phyloP scores from a whole-genome alignment of 2,888 invertebrate genomes.

The Phalangium opilio region DNA sequence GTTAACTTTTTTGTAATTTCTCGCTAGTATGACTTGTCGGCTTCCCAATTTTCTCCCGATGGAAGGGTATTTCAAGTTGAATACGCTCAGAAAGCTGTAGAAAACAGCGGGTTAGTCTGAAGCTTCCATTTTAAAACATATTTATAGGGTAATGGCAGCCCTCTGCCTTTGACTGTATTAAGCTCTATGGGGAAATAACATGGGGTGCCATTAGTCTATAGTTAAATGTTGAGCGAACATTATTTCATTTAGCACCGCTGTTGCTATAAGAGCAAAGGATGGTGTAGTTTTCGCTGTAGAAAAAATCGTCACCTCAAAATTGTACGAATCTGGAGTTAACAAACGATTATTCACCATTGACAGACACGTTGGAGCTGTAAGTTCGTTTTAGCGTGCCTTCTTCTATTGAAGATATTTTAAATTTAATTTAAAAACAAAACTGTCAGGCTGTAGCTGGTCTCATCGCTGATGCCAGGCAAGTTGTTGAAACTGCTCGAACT shows the following conservation, averaged over 20 bases:
- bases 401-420: not conserved
- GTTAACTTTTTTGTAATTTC: slow-evolving; percentile 29
- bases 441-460: slow-evolving; percentile 66
- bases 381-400: slow-evolving; percentile 17
- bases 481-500: slow-evolving; percentile 81
- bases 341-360: slow-evolving; percentile 77
- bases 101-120: slow-evolving; percentile 74
- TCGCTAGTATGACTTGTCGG: slow-evolving; percentile 98
- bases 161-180: no score
- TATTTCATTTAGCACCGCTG: slow-evolving; percentile 53
- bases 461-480: slow-evolving; percentile 81
- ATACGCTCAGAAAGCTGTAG: slow-evolving; percentile 98
- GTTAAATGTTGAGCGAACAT: no score
- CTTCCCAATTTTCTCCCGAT: slow-evolving; percentile 99
- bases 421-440: not conserved
- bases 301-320: slow-evolving; percentile 80
- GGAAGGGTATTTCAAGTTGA: slow-evolving; percentile 99
- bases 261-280: slow-evolving; percentile 86
- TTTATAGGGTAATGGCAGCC: no score
- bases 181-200: no score
- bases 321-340: slow-evolving; percentile 83
- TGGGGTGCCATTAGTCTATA: no score
- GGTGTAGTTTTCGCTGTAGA: slow-evolving; percentile 95
- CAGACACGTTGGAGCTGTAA: slow-evolving; percentile 81
- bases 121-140: not conserved